These are phyloP conservation scores for Drosophila mimetica DNA, from an alignment of 2,888 invertebrate species.

Conservation along the genomic window DNA sequence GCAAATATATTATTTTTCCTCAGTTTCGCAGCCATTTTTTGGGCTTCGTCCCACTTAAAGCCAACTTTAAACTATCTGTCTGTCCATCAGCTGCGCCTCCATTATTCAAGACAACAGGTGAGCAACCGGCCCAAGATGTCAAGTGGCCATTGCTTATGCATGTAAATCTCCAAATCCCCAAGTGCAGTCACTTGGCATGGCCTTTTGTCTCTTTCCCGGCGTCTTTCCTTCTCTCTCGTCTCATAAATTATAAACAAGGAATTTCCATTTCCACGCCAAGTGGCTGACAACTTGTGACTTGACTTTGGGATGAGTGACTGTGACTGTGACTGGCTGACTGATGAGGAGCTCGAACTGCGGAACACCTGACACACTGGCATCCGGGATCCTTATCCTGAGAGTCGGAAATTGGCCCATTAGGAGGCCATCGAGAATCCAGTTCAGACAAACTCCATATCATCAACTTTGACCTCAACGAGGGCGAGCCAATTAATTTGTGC, in stretches of 20 bases:
- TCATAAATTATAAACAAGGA: conserved; percentile 42
- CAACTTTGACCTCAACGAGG: conserved; percentile 20
- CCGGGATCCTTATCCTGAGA: no score
- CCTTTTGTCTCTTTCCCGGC: conserved; percentile 9
- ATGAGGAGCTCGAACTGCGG: conserved; percentile 13
- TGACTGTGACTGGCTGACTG: conserved; percentile 37
- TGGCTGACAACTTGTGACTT: conserved; percentile 38
- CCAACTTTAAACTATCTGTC: conserved; percentile 11
- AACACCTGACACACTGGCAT: conserved; percentile 10
- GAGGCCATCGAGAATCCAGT: neutral
- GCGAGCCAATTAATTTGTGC: conserved; percentile 34
- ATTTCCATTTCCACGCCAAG: conserved; percentile 44
- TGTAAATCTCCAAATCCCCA: conserved; percentile 58
- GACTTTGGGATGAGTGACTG: conserved; percentile 9
- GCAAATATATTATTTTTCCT: no score
- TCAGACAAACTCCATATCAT: conserved; percentile 29
- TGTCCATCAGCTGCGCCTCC: conserved; percentile 2
- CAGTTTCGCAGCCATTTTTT: neutral
- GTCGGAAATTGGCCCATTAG: conserved; percentile 17
- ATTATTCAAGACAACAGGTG: conserved; percentile 20
- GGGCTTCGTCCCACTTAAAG: neutral
- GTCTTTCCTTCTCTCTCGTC: neutral
- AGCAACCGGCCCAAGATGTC: neutral
- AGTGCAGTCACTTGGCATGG: conserved; percentile 53
- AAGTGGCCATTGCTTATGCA: conserved; percentile 57